phyloP scores from a whole-genome alignment of 2,113 vertebrate species.

The Embiotoca jacksoni region DNA sequence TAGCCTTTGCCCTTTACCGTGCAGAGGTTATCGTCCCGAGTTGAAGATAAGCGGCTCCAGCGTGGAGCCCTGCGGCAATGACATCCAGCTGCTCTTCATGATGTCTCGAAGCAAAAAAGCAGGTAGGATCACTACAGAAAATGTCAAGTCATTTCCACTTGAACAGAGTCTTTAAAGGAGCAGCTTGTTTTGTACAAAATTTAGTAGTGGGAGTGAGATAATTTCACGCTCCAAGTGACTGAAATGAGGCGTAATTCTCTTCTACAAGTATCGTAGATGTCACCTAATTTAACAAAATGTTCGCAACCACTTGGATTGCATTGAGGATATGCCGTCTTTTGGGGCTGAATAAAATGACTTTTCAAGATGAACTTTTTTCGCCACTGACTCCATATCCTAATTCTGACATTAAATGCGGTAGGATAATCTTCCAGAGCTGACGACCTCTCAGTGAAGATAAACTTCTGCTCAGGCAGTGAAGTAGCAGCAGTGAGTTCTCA shows the following conservation, averaged over 20 bases:
- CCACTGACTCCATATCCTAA: background rate
- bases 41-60: conserved; percentile 15
- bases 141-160: conserved; percentile 31
- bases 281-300: conserved; percentile 55
- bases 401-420: background rate
- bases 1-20: conserved; percentile 19
- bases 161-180: conserved; percentile 28
- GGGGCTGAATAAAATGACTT: conserved; percentile 7
- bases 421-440: background rate
- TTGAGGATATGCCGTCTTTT: conserved; percentile 19
- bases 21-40: conserved; percentile 5
- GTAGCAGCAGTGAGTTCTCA: conserved; percentile 1
- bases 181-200: conserved; percentile 45
- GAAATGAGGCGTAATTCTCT: conserved; percentile 50
- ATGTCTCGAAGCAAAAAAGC: conserved; percentile 1
- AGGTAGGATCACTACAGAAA: background rate
- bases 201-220: conserved; percentile 43
- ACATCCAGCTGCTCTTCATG: conserved; percentile 12
- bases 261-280: conserved; percentile 35
- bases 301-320: conserved; percentile 12
- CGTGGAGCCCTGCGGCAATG: background rate
- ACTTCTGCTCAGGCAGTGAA: background rate
- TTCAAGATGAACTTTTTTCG: background rate
- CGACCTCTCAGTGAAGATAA: background rate
- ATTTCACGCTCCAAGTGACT: conserved; percentile 62